Percentiles rank a stretch among this genome's conserved stretches.
These are phyloP conservation scores for Lasioglossum albipes DNA, from an alignment of 1,140 invertebrate genomes.

Conservation along the genomic window DNA sequence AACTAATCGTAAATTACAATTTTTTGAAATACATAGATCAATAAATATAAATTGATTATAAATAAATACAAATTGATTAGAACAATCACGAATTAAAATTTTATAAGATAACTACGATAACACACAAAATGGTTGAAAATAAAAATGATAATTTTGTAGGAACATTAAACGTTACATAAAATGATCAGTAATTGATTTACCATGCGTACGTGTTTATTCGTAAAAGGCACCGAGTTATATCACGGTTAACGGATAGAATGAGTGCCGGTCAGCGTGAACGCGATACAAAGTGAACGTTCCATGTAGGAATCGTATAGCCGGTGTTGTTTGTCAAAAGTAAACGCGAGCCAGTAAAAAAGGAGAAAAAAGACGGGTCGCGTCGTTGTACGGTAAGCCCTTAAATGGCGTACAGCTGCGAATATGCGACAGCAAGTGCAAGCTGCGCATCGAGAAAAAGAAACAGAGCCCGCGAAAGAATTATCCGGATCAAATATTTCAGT, in stretches of 20 bases:
- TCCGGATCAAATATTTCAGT: slow-evolving; percentile 67
- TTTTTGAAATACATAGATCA: too few relatives aligned
- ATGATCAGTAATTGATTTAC: too few relatives aligned
- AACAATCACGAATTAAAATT: too few relatives aligned
- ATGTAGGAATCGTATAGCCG: slow-evolving; percentile 34
- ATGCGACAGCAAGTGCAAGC: slow-evolving; percentile 17
- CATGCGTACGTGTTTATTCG: too few relatives aligned
- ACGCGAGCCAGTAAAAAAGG: slow-evolving; percentile 23
- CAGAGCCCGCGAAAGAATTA: slow-evolving; percentile 57
- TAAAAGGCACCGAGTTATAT: too few relatives aligned
- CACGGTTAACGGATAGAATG: not conserved
- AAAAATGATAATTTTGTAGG: too few relatives aligned
- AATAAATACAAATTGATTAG: too few relatives aligned
- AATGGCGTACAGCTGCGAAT: slow-evolving; percentile 46
- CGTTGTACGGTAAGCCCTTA: slow-evolving; percentile 26
- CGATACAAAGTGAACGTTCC: not conserved
- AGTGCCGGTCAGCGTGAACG: not conserved
- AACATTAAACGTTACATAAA: too few relatives aligned
- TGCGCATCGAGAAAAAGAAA: slow-evolving; percentile 56
- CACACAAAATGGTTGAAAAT: too few relatives aligned
- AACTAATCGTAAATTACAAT: too few relatives aligned
- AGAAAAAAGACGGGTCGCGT: slow-evolving; percentile 28
- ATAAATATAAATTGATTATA: too few relatives aligned
- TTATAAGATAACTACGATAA: too few relatives aligned
- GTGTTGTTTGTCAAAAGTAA: slow-evolving; percentile 56